These are phyloP conservation scores for Lepus timidus DNA, from an alignment of 2,113 vertebrate species.

Conservation along the genomic window DNA sequence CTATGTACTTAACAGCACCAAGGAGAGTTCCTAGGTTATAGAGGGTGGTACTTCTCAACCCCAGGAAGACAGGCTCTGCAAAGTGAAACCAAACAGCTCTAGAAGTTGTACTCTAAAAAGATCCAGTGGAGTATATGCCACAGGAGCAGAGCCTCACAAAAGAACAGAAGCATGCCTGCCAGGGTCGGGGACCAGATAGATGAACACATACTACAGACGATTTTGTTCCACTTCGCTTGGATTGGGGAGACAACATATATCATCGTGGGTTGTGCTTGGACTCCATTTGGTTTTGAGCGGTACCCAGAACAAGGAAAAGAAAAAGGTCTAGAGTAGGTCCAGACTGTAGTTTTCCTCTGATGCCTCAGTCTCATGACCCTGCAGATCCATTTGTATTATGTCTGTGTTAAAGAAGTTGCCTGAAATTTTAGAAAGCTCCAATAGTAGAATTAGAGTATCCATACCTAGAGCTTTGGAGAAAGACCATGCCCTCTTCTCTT, in stretches of 20 bases:
- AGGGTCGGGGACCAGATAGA: neutral
- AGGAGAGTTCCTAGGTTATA: neutral
- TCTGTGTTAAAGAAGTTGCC: neutral
- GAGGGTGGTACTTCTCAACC: neutral
- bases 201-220: neutral
- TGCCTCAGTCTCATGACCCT: neutral
- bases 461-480: neutral
- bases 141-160: neutral
- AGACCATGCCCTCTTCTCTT: neutral
- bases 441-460: neutral
- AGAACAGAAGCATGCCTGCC: neutral
- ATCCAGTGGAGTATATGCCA: neutral
- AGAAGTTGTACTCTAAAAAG: neutral
- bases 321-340: neutral
- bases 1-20: slow-evolving; percentile 17
- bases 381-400: neutral
- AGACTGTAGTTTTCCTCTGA: slow-evolving; percentile 15
- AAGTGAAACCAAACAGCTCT: slow-evolving; percentile 32
- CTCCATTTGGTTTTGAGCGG: neutral
- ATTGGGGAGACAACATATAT: slow-evolving; percentile 29
- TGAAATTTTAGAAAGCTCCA: neutral
- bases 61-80: neutral
- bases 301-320: neutral
- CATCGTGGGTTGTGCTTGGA: slow-evolving; percentile 2
- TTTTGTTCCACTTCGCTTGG: neutral